These are phyloP conservation scores for Tragelaphus imberbis DNA, from an alignment of 2,113 vertebrate genomes.

Conservation along the genomic window DNA sequence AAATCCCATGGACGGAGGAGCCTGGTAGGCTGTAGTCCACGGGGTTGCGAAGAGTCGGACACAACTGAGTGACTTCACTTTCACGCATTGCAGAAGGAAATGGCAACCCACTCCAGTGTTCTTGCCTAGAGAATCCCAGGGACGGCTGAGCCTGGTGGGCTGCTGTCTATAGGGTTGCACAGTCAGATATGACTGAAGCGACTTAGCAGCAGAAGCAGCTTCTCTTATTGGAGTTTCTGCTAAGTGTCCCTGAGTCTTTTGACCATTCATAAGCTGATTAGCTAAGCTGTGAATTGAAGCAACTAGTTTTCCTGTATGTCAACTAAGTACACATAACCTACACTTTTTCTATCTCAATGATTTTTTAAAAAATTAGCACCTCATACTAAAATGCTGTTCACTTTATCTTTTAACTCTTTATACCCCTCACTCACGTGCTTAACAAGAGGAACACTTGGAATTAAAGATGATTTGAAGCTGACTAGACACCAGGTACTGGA, in stretches of 20 bases:
- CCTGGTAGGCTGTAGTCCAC: neutral
- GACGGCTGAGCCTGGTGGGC: fast-evolving
- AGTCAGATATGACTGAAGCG: fast-evolving
- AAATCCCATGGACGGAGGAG: fast-evolving
- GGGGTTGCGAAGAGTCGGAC: fast-evolving
- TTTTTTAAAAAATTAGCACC: neutral
- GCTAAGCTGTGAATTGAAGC: neutral
- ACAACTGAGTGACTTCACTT: fast-evolving
- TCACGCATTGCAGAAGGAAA: neutral
- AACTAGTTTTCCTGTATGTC: neutral
- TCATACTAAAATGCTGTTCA: neutral
- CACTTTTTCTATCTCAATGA: neutral
- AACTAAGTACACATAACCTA: neutral
- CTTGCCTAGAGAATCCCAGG: neutral
- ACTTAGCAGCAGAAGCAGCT: neutral
- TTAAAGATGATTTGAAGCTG: neutral
- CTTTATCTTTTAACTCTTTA: neutral
- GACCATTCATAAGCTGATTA: neutral
- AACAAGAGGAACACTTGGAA: neutral
- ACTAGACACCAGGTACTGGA: neutral
- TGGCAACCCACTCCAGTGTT: neutral
- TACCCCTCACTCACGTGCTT: neutral
- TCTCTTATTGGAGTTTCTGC: neutral
- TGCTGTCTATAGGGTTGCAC: fast-evolving
- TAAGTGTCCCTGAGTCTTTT: neutral